These are phyloP conservation scores for Protomyctophum bolini DNA, from an alignment of 2,113 vertebrate genomes.

Conservation along the genomic window DNA sequence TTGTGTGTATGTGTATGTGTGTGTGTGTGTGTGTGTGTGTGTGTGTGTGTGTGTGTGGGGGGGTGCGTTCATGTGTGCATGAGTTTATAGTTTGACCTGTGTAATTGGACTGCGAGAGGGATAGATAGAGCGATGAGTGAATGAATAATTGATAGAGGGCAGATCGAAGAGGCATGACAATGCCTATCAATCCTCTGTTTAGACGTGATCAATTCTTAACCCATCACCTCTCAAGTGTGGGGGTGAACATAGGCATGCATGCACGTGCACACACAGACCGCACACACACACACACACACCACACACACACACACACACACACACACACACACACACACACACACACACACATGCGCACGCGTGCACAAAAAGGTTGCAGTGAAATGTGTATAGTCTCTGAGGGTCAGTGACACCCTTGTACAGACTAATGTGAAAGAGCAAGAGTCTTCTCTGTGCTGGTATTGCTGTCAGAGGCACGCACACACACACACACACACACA, in stretches of 20 bases:
- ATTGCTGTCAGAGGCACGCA: too few relatives aligned
- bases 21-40: slow-evolving; percentile 10
- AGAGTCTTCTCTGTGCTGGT: slow-evolving; percentile 18
- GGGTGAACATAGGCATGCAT: too few relatives aligned
- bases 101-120: slow-evolving; percentile 32
- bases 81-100: slow-evolving; percentile 59
- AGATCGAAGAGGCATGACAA: slow-evolving; percentile 37
- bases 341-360: background rate
- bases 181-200: slow-evolving; percentile 18
- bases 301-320: background rate
- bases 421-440: slow-evolving; percentile 39
- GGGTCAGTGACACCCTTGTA: slow-evolving; percentile 46
- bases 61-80: slow-evolving; percentile 3
- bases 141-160: slow-evolving; percentile 52
- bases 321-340: background rate
- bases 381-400: slow-evolving; percentile 24
- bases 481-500: too few relatives aligned
- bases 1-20: background rate
- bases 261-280: too few relatives aligned
- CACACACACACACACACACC: background rate
- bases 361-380: background rate
- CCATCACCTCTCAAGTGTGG: too few relatives aligned
- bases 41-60: slow-evolving; percentile 11
- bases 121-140: slow-evolving; percentile 28
- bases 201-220: background rate